Evolutionary conservation across 2,888 invertebrate species (phyloP).

Genomic region (Ephialtes manifestator): DNA sequence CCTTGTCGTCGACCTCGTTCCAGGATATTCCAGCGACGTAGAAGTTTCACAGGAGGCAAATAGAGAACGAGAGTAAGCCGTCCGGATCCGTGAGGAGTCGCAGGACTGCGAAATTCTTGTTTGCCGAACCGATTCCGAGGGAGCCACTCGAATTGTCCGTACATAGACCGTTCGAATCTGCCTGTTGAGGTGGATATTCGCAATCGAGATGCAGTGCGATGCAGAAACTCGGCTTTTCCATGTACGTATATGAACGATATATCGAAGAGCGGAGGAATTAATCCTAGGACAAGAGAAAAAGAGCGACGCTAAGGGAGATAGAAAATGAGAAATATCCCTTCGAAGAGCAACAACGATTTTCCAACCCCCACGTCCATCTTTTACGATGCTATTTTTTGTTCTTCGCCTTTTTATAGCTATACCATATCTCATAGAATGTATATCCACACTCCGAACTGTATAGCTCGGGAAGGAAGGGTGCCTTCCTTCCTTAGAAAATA

Average conservation of each 20-base stretch:
- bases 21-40: conserved; percentile 1
- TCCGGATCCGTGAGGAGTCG: conserved; percentile 1
- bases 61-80: conserved; percentile 27
- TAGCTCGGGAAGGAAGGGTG: conserved; percentile 2
- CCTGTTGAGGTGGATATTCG: conserved; percentile 11
- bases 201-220: conserved; percentile 1
- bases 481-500: conserved; percentile 32
- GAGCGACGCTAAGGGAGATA: conserved; percentile 1
- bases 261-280: conserved; percentile 5
- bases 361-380: conserved; percentile 3
- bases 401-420: neutral
- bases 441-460: conserved; percentile 12
- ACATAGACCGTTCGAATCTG: conserved; percentile 40
- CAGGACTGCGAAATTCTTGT: conserved; percentile 66
- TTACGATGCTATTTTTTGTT: conserved; percentile 7
- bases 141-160: conserved; percentile 46
- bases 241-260: neutral
- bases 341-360: neutral
- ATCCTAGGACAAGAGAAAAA: conserved; percentile 10
- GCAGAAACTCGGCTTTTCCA: neutral
- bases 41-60: conserved; percentile 62
- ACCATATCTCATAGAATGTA: neutral
- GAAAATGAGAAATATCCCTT: conserved; percentile 10
- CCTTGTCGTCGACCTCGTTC: conserved; percentile 31
- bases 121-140: conserved; percentile 66